A percentile compares a stretch with the other conserved stretches of the same genome.
These are phyloP conservation scores for Glaucopsyche alexis DNA, from an alignment of 2,888 invertebrate genomes.

Conservation along the genomic window DNA sequence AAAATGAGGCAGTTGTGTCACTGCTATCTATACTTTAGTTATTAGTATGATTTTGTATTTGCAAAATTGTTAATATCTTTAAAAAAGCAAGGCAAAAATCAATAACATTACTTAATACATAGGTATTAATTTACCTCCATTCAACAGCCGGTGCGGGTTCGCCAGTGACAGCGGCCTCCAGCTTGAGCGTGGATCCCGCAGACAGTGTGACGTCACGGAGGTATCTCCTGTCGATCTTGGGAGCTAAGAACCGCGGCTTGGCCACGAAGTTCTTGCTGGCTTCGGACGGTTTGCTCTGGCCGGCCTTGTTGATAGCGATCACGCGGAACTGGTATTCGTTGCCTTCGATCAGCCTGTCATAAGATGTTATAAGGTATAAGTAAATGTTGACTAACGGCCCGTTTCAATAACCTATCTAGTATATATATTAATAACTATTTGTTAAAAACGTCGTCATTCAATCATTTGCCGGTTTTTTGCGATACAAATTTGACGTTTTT, in stretches of 20 bases:
- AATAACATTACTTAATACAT: too few relatives aligned
- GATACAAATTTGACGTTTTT: too few relatives aligned
- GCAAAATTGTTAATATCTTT: too few relatives aligned
- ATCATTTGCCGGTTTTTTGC: too few relatives aligned
- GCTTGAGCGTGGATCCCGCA: conserved; percentile 94
- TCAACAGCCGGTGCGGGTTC: conserved; percentile 97
- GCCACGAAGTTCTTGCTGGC: conserved; percentile 91
- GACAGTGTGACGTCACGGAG: conserved; percentile 94
- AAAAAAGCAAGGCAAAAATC: too few relatives aligned
- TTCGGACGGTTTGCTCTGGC: conserved; percentile 94
- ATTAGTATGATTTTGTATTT: too few relatives aligned
- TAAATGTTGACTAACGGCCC: too few relatives aligned
- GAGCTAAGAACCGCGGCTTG: conserved; percentile 93
- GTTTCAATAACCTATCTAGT: too few relatives aligned
- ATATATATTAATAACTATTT: too few relatives aligned
- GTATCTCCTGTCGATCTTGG: conserved; percentile 96
- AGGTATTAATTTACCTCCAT: conserved; percentile 82
- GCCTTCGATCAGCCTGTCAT: conserved; percentile 88
- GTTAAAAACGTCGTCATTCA: too few relatives aligned
- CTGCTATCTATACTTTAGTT: too few relatives aligned
- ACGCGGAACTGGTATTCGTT: conserved; percentile 98
- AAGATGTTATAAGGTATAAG: neutral
- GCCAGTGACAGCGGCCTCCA: conserved; percentile 95
- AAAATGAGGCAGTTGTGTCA: too few relatives aligned
- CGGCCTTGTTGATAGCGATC: conserved; percentile 96